These are phyloP conservation scores for Zaprionus gabonicus DNA, from an alignment of 1,140 invertebrate genomes.

Conservation along the genomic window DNA sequence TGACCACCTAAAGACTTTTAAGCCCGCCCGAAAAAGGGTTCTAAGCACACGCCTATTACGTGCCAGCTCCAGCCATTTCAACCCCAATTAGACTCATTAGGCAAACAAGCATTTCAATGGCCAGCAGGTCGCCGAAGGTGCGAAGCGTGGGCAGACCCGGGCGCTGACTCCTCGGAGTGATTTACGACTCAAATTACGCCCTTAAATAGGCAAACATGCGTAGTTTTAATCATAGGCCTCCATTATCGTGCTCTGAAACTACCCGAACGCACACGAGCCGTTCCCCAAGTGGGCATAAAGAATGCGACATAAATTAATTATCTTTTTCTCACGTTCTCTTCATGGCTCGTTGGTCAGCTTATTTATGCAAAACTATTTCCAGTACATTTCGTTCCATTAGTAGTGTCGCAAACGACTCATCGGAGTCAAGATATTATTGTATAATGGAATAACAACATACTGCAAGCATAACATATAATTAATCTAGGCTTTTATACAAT, in stretches of 20 bases:
- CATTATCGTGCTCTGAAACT: slow-evolving; percentile 60
- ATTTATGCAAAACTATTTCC: slow-evolving; percentile 75
- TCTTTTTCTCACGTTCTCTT: slow-evolving; percentile 71
- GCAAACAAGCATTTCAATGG: slow-evolving; percentile 51
- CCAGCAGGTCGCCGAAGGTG: slow-evolving; percentile 49
- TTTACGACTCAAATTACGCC: slow-evolving; percentile 78
- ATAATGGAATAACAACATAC: slow-evolving; percentile 10
- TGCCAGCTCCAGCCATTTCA: slow-evolving; percentile 52
- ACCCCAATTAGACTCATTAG: slow-evolving; percentile 81
- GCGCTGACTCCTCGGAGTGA: slow-evolving; percentile 65
- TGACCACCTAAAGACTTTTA: slow-evolving; percentile 51
- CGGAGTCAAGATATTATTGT: slow-evolving; percentile 16
- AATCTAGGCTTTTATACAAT: not conserved
- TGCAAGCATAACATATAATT: not conserved
- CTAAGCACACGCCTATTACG: slow-evolving; percentile 53
- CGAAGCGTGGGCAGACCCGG: slow-evolving; percentile 60
- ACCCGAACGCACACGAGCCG: slow-evolving; percentile 23
- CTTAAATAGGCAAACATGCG: slow-evolving; percentile 82
- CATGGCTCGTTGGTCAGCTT: slow-evolving; percentile 50
- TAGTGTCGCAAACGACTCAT: slow-evolving; percentile 29
- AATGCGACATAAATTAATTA: slow-evolving; percentile 83
- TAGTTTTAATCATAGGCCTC: slow-evolving; percentile 79
- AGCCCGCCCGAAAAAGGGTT: slow-evolving; percentile 62
- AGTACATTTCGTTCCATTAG: slow-evolving; percentile 32
- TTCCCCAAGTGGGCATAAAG: slow-evolving; percentile 70